Evolutionary conservation across 2,888 invertebrate species (phyloP), one percentile per base, ranked within the genome.

Genomic region (Drosophila anomelani): DNA sequence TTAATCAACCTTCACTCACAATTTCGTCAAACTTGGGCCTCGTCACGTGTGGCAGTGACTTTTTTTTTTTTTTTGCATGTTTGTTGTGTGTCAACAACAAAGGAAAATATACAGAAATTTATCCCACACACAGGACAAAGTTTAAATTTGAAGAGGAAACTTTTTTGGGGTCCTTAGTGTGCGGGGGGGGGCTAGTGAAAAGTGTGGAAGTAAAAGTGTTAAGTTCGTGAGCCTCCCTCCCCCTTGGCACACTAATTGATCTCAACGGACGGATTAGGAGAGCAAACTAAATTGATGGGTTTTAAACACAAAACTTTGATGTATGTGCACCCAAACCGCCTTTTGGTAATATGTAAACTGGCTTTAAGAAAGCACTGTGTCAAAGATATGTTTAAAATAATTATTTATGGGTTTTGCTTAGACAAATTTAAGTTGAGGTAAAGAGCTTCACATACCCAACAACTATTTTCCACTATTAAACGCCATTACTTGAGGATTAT

Each of bases 221-320:
- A 71, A 58, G 68, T 71, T 58, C 29, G 41, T 57, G 59, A 58
- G 23, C 49, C 61, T 71, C 39, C 69, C 49, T 56, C 67, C 51
- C 58, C 36, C 47, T 36, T 46, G 36, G 72, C 77, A 73, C 83
- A 82, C 88, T 88, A 82, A 82, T 88, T 82, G 81, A 82, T 88
- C 81, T 88, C 88, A 82, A 85, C 86, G 85, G 83, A 57, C 71
- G 85, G 77, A 88, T 88, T 82, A 85, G 80, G 55, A 70, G 63
- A 57, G 58, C 75, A 47, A 73, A 75, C 68, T 69, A 82, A 85
- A 85, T 82, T 88, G 85, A 82, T 88, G 77, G 83, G 70, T 75
- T 77, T 80, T 73, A 73, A 55, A 23, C 72, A 34, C 8, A 29
- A 68, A 68, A 66, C 66, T 66, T 53, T 66, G 68, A 66, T 67